Evolutionary conservation across 2,888 invertebrate species (phyloP).

Genomic region (Lasioglossum leucozonium): DNA sequence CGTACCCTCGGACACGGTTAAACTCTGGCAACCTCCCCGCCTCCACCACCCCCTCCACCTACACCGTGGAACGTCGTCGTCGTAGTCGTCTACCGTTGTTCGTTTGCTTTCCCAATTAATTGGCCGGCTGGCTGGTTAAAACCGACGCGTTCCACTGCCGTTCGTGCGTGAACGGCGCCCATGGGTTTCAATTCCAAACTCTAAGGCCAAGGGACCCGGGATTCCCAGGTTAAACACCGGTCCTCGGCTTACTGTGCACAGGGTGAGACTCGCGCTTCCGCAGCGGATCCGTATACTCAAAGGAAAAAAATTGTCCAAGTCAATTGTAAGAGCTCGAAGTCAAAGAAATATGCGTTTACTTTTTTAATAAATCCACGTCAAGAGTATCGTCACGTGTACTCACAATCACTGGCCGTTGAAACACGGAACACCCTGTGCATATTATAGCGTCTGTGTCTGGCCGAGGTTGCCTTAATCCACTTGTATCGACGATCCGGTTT

Average conservation of each 20-base stretch:
- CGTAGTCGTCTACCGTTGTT: conserved; percentile 28
- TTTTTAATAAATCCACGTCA: not conserved
- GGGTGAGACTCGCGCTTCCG: not conserved
- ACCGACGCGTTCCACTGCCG: not conserved
- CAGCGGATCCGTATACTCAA: not conserved
- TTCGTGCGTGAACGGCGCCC: not conserved
- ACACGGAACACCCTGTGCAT: not conserved
- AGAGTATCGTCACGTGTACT: no score
- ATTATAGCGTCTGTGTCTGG: not conserved
- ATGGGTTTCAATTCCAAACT: not conserved
- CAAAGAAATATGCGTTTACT: no score
- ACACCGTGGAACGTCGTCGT: not conserved
- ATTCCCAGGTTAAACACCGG: not conserved
- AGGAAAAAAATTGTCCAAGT: not conserved
- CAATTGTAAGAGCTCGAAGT: not conserved
- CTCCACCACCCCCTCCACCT: not conserved
- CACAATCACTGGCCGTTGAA: not conserved
- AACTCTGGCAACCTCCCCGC: conserved; percentile 19
- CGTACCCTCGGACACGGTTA: conserved; percentile 18
- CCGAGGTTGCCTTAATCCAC: not conserved
- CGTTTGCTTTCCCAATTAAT: conserved; percentile 53
- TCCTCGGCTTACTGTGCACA: not conserved
- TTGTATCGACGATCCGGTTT: not conserved
- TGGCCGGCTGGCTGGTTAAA: conserved; percentile 16
- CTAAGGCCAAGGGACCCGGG: not conserved